These are phyloP conservation scores for Nestor notabilis DNA, from an alignment of 2,113 vertebrate species.

Conservation along the genomic window DNA sequence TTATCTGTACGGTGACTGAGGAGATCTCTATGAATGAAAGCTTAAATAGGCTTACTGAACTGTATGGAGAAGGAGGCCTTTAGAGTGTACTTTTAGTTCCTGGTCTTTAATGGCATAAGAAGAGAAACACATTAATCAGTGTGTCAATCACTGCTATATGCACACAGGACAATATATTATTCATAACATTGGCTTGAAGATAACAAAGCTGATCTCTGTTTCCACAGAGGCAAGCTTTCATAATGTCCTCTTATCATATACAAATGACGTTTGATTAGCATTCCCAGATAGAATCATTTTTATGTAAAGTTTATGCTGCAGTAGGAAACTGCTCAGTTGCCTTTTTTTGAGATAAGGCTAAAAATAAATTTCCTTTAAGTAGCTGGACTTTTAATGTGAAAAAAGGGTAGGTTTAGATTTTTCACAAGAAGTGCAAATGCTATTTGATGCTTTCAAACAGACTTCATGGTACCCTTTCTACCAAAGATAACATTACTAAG, in stretches of 20 bases:
- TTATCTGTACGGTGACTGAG: not conserved
- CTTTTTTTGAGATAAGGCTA: slow-evolving; percentile 3
- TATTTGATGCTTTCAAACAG: not conserved
- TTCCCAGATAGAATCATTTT: slow-evolving; percentile 5
- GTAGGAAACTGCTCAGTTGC: not conserved
- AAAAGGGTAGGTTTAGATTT: not conserved
- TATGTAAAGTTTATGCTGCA: not conserved
- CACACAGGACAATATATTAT: not conserved
- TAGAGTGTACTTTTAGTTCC: not conserved
- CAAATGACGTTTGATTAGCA: slow-evolving; percentile 16
- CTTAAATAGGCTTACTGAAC: not conserved
- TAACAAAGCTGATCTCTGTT: slow-evolving; percentile 9
- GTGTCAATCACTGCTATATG: not conserved
- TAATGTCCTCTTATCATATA: not conserved
- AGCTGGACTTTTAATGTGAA: not conserved
- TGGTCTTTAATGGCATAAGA: not conserved
- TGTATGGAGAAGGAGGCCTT: not conserved
- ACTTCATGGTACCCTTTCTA: not conserved
- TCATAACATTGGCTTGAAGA: not conserved
- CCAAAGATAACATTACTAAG: not conserved
- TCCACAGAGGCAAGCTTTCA: not conserved
- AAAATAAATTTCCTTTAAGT: slow-evolving; percentile 6
- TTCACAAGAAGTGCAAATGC: not conserved
- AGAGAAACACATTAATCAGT: not conserved
- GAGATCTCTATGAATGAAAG: not conserved